Evolutionary conservation across 30 jellyfish, hydroid and myxozoan genomes (phyloP).

Genomic region (Cassiopea xamachana): DNA sequence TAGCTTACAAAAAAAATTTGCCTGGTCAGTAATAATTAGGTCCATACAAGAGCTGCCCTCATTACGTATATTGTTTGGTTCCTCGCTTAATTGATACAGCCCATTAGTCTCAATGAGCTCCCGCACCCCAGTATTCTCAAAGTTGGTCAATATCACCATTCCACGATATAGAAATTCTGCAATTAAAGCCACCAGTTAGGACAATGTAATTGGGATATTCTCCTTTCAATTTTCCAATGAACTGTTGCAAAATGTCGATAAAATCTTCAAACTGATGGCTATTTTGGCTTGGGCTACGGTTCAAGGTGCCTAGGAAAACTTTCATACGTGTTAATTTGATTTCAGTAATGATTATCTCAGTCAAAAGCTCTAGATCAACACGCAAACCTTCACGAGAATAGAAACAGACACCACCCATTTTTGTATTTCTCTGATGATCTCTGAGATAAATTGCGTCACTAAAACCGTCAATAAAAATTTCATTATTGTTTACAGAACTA

Average conservation of each 20-base stretch:
- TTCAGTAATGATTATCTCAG: slow-evolving; percentile 34
- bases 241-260: slow-evolving; percentile 46
- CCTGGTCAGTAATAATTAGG: slow-evolving; percentile 20
- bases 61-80: slow-evolving; percentile 38
- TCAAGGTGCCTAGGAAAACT: slow-evolving; percentile 33
- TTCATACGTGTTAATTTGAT: slow-evolving; percentile 38
- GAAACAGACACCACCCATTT: slow-evolving; percentile 64
- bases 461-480: slow-evolving; percentile 45
- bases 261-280: slow-evolving; percentile 21
- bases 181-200: slow-evolving; percentile 50
- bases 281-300: slow-evolving; percentile 45
- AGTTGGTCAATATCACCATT: slow-evolving; percentile 51
- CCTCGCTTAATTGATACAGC: slow-evolving; percentile 34
- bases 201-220: slow-evolving; percentile 61
- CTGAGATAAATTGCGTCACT: slow-evolving; percentile 58
- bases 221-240: slow-evolving; percentile 43
- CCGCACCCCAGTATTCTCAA: slow-evolving; percentile 34
- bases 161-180: slow-evolving; percentile 72
- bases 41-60: slow-evolving; percentile 27
- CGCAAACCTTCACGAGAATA: slow-evolving; percentile 61
- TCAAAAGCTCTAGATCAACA: slow-evolving; percentile 35
- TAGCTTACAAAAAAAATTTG: neutral
- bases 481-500: slow-evolving; percentile 35
- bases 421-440: slow-evolving; percentile 56
- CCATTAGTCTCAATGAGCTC: slow-evolving; percentile 48